phyloP scores from a whole-genome alignment of 2,797 vertebrate genomes.

The Neoniphon sammara region DNA sequence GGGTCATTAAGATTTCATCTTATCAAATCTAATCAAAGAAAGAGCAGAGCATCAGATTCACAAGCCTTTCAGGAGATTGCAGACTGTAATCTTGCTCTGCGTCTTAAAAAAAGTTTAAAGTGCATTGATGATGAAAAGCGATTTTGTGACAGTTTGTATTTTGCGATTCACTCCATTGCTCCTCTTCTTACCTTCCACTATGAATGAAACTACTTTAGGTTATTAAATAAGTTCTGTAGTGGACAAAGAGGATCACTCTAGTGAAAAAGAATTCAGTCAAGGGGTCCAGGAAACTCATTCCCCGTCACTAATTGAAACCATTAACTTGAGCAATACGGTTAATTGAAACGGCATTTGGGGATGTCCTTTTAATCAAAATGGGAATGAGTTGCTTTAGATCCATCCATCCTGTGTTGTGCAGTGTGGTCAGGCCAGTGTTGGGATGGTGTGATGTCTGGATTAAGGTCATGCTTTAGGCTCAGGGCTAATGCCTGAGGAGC shows the following conservation, averaged over 20 bases:
- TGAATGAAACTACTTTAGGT: too few relatives aligned
- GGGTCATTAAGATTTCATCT: too few relatives aligned
- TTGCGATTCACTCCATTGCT: not conserved
- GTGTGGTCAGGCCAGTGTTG: not conserved
- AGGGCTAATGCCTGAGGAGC: not conserved
- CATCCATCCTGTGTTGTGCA: not conserved
- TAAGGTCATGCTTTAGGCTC: not conserved
- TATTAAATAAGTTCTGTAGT: not conserved
- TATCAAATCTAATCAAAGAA: too few relatives aligned
- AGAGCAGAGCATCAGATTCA: not conserved
- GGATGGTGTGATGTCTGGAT: not conserved
- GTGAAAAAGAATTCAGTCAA: not conserved
- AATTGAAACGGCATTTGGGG: not conserved
- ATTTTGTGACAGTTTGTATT: too few relatives aligned
- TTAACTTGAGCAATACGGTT: constrained; percentile 12
- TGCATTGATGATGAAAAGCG: not conserved
- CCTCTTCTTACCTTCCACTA: not conserved
- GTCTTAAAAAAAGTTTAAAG: not conserved
- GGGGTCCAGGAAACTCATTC: not conserved
- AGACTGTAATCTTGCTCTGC: not conserved
- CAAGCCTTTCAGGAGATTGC: not conserved
- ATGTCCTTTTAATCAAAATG: not conserved
- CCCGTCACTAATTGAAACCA: not conserved
- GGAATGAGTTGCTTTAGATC: not conserved
- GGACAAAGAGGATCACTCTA: not conserved